Percentiles rank a stretch among this genome's conserved stretches.
These are phyloP conservation scores for Callipepla californica DNA, from an alignment of 2,113 vertebrate genomes.

Conservation along the genomic window DNA sequence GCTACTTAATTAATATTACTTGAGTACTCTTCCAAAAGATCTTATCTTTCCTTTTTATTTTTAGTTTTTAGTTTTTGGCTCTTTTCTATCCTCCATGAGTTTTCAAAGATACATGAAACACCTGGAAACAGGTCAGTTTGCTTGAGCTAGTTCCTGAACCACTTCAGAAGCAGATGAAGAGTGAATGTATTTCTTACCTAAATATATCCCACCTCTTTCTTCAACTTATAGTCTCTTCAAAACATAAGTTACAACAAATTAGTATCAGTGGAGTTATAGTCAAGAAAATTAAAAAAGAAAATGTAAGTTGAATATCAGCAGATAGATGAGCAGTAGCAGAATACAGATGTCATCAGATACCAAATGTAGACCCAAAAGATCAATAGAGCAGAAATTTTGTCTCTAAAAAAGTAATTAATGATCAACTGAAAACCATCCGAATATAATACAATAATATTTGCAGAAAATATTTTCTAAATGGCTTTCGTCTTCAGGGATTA, in stretches of 20 bases:
- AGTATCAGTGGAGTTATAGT: not conserved
- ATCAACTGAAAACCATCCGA: not conserved
- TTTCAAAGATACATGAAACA: not conserved
- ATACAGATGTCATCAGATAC: not conserved
- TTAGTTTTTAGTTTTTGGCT: not conserved
- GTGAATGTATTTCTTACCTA: not conserved
- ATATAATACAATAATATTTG: not conserved
- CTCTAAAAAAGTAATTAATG: not conserved
- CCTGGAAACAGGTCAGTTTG: not conserved
- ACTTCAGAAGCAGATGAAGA: not conserved
- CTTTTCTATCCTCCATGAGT: not conserved
- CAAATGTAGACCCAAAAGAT: not conserved
- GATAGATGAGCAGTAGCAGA: not conserved
- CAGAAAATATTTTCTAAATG: not conserved
- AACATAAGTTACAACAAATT: not conserved
- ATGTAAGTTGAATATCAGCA: not conserved
- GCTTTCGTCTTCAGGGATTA: not conserved
- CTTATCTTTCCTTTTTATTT: not conserved
- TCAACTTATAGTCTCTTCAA: not conserved
- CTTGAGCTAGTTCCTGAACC: not conserved
- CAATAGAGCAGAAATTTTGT: not conserved
- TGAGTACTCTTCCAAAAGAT: not conserved
- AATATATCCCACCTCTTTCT: not conserved
- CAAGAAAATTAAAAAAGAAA: not conserved
- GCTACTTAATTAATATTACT: not conserved